A percentile compares a stretch with the other conserved stretches of the same genome.
These are phyloP conservation scores for Rhinichthys klamathensis DNA, from an alignment of 2,113 vertebrate species.

Conservation along the genomic window DNA sequence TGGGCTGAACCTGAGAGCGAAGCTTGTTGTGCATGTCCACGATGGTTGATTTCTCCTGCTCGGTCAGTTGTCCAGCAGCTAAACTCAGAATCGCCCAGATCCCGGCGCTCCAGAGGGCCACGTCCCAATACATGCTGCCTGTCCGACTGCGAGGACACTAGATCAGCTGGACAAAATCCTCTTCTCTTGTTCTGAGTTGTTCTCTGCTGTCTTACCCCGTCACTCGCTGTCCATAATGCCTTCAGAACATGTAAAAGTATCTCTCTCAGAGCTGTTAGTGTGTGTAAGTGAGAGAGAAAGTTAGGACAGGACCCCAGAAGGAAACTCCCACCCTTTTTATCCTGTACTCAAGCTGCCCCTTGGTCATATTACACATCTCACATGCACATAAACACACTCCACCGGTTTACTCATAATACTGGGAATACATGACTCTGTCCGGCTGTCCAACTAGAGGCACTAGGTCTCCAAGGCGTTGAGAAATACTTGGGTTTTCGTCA, in stretches of 20 bases:
- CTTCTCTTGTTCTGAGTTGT: neutral
- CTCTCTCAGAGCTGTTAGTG: neutral
- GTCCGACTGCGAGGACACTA: neutral
- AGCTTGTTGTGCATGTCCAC: slow-evolving; percentile 43
- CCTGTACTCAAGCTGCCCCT: slow-evolving; percentile 23
- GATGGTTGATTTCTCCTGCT: neutral
- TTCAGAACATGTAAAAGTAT: neutral
- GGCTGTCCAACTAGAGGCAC: neutral
- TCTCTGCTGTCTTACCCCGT: neutral
- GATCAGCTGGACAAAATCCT: neutral
- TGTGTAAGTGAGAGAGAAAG: neutral
- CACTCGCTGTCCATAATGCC: neutral
- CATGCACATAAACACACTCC: slow-evolving; percentile 1
- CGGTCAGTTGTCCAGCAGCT: neutral
- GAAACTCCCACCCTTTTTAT: slow-evolving; percentile 26
- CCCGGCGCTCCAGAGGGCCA: neutral
- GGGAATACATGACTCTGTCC: neutral
- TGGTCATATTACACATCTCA: slow-evolving; percentile 46
- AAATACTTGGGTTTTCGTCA: neutral
- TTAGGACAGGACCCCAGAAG: neutral
- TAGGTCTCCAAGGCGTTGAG: neutral
- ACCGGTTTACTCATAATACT: neutral
- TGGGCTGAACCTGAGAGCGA: slow-evolving; percentile 39
- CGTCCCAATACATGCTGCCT: slow-evolving; percentile 22
- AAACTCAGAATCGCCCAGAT: slow-evolving; percentile 35